Evolutionary conservation across 1,140 invertebrate genomes (phyloP), one percentile per base, ranked within the genome.

Genomic region (Drosophila albomicans): DNA sequence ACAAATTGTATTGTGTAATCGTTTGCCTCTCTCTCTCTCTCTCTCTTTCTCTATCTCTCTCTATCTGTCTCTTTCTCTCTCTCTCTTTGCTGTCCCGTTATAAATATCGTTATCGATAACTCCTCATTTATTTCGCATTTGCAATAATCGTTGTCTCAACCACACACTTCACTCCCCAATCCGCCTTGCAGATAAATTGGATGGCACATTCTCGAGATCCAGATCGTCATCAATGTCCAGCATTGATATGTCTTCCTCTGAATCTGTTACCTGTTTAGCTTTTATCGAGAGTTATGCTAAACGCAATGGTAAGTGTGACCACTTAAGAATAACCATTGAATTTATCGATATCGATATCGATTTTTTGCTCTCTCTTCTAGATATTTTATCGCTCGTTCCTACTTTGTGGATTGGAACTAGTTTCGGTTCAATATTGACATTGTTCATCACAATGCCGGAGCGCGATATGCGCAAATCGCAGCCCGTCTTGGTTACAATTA

Each of bases 361-460:
- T 30, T 11, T 10, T n/a, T 43, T 3, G 7, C 35, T 38, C 4
- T 43, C 41, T 3, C 41, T 13, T 52, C 28, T 38, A 92, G 91
- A 92, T 90, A 79, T 84, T 80, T 81, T 91, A 82, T 76, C 84
- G 68, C 78, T 92, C 57, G 62, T 82, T 92, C 97, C 98, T 77
- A 98, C 98, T 79, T 93, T 99, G 77, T 99, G 98, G 98, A 96
- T 99, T 82, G 98, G 98, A 81, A 99, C 98, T 66, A 98, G 97
- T 93, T 94, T 98, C 82, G 98, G 98, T 80, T 99, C 98, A 51
- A 97, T 99, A 91, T 94, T 99, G 85, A 98, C 97, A 56, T 96
- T 99, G 92, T 95, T 96, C 92, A 95, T 99, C 81, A 97, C 95
- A 91, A 94, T 98, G 84, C 98, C 98, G 66, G 95, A 96, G 75